Base-by-base conservation (phyloP, 1,140 invertebrate species). In the Leptoteleia sp. region DNA sequence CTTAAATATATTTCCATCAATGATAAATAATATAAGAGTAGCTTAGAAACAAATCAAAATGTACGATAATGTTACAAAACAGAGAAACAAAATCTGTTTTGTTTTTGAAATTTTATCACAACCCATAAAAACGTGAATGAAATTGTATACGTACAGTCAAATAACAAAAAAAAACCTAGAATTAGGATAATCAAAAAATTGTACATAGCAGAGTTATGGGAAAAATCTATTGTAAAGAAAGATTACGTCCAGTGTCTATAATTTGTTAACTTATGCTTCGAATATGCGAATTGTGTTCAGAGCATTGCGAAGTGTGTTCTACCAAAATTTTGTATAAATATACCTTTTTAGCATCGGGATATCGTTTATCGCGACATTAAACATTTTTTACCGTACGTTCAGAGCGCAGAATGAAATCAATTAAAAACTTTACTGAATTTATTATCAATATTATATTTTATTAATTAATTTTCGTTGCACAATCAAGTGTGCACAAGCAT, bases 381-480 rank as follows among this genome's bases (percentile, higher is more conserved):
- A 42, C 0, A 33, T 59, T 61, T 59, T 55, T 31, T 31, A 29
- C 13, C 1, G 3, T 11, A 9, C 12, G 11, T 42, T 11, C 3
- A 48, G 16, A 17, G 40, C 43, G 12, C 7, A 4, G 15, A 43
- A 48, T 7, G 33, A 42, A 38, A 27, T 5, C 25, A 55, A 35
- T n/a, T n/a, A n/a, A n/a, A n/a, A n/a, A n/a, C n/a, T n/a, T n/a
- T n/a, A n/a, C n/a, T n/a, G n/a, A n/a, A n/a, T n/a, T 54, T 42
- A 13, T 75, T 57, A 59, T 11, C 43, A 47, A 75, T 64, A 62
- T 37, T 62, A 54, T 11, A 25, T 70, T 76, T 76, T 76, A 76
- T 61, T 68, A 52, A 68, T 61, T 50, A 62, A 52, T 42, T 59
- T 55, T 43, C 31, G 17, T 38, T 16, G 72, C 50, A 68, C 62